Percentiles rank a stretch among this genome's conserved stretches.
Conservation (phyloP, 1,140 invertebrate species). For the Trissolcus basalis region DNA sequence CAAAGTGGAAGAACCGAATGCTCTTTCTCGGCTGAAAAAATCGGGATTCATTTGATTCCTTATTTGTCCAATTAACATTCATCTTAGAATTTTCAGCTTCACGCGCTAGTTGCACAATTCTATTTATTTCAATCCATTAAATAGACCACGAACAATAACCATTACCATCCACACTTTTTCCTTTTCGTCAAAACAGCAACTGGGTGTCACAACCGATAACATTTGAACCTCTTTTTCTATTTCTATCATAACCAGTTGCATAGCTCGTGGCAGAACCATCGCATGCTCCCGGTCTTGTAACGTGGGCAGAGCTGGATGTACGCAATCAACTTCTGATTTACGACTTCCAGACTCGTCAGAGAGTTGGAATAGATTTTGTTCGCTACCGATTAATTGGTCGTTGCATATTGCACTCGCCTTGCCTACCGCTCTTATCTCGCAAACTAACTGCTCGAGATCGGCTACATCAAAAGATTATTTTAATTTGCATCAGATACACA, state of each 20-base stretch:
- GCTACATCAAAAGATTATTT: slow-evolving; percentile 5
- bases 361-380: slow-evolving; percentile 22
- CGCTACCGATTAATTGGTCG: slow-evolving; percentile 40
- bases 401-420: background rate
- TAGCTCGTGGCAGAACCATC: slow-evolving; percentile 25
- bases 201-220: slow-evolving; percentile 10
- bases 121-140: too few relatives aligned
- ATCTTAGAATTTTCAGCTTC: too few relatives aligned
- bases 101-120: too few relatives aligned
- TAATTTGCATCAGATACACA: background rate
- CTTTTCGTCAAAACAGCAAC: slow-evolving; percentile 2
- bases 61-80: too few relatives aligned
- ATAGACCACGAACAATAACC: too few relatives aligned
- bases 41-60: too few relatives aligned
- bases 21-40: too few relatives aligned
- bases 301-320: slow-evolving; percentile 28
- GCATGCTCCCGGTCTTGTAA: slow-evolving; percentile 42
- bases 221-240: slow-evolving; percentile 30
- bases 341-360: background rate
- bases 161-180: too few relatives aligned
- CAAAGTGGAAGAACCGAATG: too few relatives aligned
- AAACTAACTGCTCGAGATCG: background rate
- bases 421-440: slow-evolving; percentile 11
- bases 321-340: slow-evolving; percentile 47
- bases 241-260: slow-evolving; percentile 13